Percentiles rank a stretch among this genome's conserved stretches.
phyloP scores from a whole-genome alignment of 92 coral and sea anemone genomes.

The Porites evermanni region DNA sequence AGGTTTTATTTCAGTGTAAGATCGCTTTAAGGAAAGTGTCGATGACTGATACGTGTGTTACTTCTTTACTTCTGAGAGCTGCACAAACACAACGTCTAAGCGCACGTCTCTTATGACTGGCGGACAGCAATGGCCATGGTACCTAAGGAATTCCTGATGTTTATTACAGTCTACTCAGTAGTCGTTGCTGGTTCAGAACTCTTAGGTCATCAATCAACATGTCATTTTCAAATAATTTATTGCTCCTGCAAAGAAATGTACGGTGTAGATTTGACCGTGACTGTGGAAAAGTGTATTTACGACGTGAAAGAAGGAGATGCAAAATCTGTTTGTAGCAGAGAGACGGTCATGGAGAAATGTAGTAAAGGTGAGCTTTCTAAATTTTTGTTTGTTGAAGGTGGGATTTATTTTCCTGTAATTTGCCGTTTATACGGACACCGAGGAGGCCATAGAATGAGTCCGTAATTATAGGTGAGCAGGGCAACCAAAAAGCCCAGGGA shows the following conservation, averaged over 20 bases:
- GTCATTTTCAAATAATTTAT: neutral
- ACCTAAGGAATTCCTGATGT: neutral
- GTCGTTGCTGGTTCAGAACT: neutral
- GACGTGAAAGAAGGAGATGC: neutral
- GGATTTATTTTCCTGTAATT: no score
- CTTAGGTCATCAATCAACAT: neutral
- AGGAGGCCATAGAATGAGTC: no score
- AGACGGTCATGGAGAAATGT: neutral
- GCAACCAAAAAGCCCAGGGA: no score
- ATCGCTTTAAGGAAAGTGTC: no score
- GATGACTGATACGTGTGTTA: no score
- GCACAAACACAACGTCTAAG: no score
- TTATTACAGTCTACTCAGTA: neutral
- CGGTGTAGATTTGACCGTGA: neutral
- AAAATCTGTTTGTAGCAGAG: neutral
- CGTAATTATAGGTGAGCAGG: no score
- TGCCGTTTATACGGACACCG: no score
- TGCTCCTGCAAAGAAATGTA: constrained; percentile 3
- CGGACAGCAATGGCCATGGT: neutral
- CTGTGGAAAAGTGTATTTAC: neutral
- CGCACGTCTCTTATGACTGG: no score
- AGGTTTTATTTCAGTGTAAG: no score
- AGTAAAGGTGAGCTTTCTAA: neutral
- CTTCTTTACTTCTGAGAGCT: no score
- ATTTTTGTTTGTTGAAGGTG: no score